Conservation (phyloP, 2,888 invertebrate genomes). For the Limenitis camilla region DNA sequence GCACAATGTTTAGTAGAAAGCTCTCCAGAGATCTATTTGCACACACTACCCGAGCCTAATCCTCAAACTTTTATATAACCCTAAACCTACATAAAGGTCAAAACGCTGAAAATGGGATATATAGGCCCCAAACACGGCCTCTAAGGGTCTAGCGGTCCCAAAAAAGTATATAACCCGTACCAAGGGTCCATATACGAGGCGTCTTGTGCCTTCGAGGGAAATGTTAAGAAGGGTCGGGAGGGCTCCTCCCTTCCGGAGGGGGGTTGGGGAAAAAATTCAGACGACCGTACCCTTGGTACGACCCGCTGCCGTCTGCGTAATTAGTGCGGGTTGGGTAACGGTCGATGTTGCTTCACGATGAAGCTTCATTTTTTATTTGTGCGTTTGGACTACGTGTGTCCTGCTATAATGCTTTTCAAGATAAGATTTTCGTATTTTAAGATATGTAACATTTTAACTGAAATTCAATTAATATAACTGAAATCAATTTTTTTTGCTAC, state of each 20-base stretch:
- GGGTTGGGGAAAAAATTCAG: constrained; percentile 67
- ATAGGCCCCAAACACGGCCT: constrained; percentile 64
- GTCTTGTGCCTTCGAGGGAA: constrained; percentile 68
- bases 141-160: constrained; percentile 69
- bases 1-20: constrained; percentile 23
- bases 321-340: constrained; percentile 54
- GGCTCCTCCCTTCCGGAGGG: constrained; percentile 58
- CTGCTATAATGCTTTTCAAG: too few relatives aligned
- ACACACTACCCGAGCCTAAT: constrained; percentile 32
- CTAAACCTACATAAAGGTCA: constrained; percentile 58
- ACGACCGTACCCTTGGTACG: constrained; percentile 68
- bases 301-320: constrained; percentile 70
- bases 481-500: too few relatives aligned
- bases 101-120: constrained; percentile 61
- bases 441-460: too few relatives aligned
- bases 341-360: constrained; percentile 40
- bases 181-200: constrained; percentile 62
- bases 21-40: constrained; percentile 29
- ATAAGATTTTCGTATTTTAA: too few relatives aligned
- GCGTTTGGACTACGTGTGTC: not conserved
- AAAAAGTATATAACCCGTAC: constrained; percentile 71
- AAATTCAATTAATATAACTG: too few relatives aligned
- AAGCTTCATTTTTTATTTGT: constrained; percentile 3
- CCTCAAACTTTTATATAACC: constrained; percentile 51
- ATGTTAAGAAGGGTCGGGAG: constrained; percentile 71